Conservation (phyloP, 1,140 invertebrate species). For the Leptopilina boulardi region DNA sequence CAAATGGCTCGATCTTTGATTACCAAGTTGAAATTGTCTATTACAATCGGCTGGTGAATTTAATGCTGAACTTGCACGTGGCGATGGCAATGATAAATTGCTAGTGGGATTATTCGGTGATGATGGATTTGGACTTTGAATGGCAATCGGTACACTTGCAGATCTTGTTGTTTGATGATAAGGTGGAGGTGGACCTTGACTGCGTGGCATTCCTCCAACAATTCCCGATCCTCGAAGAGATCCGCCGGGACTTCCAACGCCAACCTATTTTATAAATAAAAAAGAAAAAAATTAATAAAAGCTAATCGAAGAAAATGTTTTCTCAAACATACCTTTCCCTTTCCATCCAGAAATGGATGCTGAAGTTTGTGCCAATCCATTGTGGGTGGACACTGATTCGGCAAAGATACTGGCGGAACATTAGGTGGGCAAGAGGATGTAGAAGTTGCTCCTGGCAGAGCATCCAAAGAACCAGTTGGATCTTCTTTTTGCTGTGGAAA, state of each 20-base stretch:
- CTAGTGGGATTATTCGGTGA: constrained; percentile 84
- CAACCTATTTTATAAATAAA: no score
- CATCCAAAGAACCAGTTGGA: constrained; percentile 64
- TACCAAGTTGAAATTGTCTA: constrained; percentile 74
- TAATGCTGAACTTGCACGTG: constrained; percentile 81
- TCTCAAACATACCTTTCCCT: constrained; percentile 71
- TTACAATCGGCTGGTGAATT: constrained; percentile 83
- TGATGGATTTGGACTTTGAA: constrained; percentile 83
- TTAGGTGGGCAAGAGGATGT: constrained; percentile 66
- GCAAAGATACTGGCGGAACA: constrained; percentile 70
- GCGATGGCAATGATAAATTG: constrained; percentile 83
- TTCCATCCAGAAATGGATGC: constrained; percentile 87
- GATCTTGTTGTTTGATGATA: constrained; percentile 89
- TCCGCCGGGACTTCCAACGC: constrained; percentile 72
- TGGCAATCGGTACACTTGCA: constrained; percentile 88
- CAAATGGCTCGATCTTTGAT: constrained; percentile 74
- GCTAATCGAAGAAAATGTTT: no score
- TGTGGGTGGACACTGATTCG: constrained; percentile 76
- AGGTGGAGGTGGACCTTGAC: constrained; percentile 91
- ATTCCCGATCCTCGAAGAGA: constrained; percentile 74
- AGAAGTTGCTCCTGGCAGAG: constrained; percentile 69
- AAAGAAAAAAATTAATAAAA: no score
- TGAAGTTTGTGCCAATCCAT: constrained; percentile 94
- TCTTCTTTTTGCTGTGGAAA: constrained; percentile 86
- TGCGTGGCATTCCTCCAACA: constrained; percentile 77